Percentiles rank a stretch among this genome's conserved stretches.
phyloP scores from a whole-genome alignment of 2,113 vertebrate genomes.

The Aspiorhynchus laticeps region DNA sequence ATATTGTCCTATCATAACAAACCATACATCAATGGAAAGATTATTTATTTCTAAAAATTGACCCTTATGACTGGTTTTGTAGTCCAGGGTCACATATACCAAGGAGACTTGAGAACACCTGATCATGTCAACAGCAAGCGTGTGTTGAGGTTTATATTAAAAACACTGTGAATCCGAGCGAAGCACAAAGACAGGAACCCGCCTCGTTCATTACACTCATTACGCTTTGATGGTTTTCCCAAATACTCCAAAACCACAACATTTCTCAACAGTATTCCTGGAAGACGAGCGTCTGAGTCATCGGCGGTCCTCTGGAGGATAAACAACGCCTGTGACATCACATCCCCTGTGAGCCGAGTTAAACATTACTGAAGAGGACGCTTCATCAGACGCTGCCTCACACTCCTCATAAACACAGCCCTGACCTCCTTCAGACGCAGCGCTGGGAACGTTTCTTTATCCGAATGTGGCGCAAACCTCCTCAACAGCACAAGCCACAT shows the following conservation, averaged over 20 bases:
- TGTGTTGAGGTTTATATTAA: not conserved
- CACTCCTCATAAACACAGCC: not conserved
- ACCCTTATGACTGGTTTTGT: too few species aligned
- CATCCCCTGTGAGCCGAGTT: not conserved
- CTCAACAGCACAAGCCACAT: not conserved
- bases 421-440: not conserved
- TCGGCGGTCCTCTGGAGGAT: not conserved
- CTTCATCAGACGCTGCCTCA: not conserved
- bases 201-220: not conserved
- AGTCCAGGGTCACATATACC: not conserved
- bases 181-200: not conserved
- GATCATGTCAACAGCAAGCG: not conserved
- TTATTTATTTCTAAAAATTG: too few species aligned
- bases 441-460: not conserved
- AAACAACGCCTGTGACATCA: not conserved
- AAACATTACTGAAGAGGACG: not conserved
- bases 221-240: not conserved
- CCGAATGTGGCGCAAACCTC: not conserved
- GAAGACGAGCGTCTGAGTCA: not conserved
- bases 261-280: not conserved
- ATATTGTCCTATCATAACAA: too few species aligned
- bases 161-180: not conserved
- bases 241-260: not conserved
- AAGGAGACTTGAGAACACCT: not conserved
- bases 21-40: too few species aligned